Base-by-base conservation (phyloP, 1,140 invertebrate genomes). In the Musca domestica region DNA sequence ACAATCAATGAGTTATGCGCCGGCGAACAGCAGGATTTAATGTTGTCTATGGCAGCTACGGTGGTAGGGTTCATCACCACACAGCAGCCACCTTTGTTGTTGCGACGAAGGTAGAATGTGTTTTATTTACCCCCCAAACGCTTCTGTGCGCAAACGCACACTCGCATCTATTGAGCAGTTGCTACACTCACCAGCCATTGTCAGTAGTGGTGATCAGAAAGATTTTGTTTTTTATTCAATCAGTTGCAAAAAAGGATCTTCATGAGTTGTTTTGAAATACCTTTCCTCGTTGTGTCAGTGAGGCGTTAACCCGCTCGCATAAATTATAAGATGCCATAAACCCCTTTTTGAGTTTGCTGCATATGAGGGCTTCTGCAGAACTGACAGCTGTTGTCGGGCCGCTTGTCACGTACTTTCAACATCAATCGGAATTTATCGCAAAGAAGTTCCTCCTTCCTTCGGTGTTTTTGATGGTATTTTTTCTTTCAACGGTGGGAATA, bases 281-380 rank as follows among this genome's bases (percentile, higher is more conserved):
- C 20, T 70, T 70, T 70, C 67, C 63, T 69, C 72, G 17, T 48
- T 47, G 47, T 68, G 70, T 61, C 52, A 64, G 41, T 52, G 68
- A 77, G 75, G 76, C 77, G 76, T 77, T 74, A 74, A 73, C 77
- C 72, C 75, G 74, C 74, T 74, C 77, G 77, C 77, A 79, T 79
- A 78, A 79, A 79, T 79, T 77, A 78, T 67, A 71, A 70, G 69
- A 56, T 65, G 51, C 54, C 66, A 47, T 70, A 70, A 71, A 73
- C 73, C 73, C 74, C 73, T 69, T 71, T 70, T 70, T 41, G 5
- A 12, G 6, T 7, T 12, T 41, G 14, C 10, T 69, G 23, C 23
- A 56, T n/a, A n/a, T 49, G 14, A 23, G 30, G 17, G 47, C 23
- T 17, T 30, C n/a, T 30, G 15, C 12, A 19, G 9, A 2, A 30